These are phyloP conservation scores for Probosciger aterrimus DNA, from an alignment of 2,113 vertebrate genomes.

Conservation along the genomic window DNA sequence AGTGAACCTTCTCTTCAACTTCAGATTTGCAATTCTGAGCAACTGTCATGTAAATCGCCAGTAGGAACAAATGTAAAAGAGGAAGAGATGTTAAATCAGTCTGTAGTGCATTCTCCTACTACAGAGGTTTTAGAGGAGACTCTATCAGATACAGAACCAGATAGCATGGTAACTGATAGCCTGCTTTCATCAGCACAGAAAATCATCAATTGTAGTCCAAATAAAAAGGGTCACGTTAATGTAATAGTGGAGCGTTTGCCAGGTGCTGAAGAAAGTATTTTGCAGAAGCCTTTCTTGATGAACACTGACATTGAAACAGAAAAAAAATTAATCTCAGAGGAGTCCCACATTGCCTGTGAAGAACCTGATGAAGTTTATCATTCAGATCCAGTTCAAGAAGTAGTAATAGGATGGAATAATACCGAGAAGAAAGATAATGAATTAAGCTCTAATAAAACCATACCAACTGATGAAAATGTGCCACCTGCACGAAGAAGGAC, in stretches of 20 bases:
- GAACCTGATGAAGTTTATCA: conserved; percentile 43
- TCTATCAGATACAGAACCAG: conserved; percentile 78
- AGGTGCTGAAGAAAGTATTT: conserved; percentile 81
- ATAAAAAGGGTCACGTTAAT: conserved; percentile 90
- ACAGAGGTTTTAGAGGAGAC: conserved; percentile 80
- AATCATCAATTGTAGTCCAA: conserved; percentile 90
- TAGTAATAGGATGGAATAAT: conserved; percentile 77
- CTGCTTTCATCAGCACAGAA: conserved; percentile 95
- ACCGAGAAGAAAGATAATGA: conserved; percentile 68
- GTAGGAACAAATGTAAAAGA: conserved; percentile 33
- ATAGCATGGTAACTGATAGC: conserved; percentile 79
- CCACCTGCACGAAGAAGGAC: conserved; percentile 91
- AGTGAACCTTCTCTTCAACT: conserved; percentile 76
- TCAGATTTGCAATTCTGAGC: conserved; percentile 79
- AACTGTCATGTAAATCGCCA: conserved; percentile 1
- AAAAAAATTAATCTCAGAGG: conserved; percentile 58
- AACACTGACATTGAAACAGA: conserved; percentile 74
- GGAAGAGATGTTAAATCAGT: conserved; percentile 19
- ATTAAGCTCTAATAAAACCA: conserved; percentile 41
- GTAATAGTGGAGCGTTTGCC: conserved; percentile 98
- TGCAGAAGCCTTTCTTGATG: conserved; percentile 82
- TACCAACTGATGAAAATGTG: conserved; percentile 82
- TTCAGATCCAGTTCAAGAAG: conserved; percentile 72
- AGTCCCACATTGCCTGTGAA: conserved; percentile 48
- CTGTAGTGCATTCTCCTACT: conserved; percentile 43